A percentile compares a stretch with the other conserved stretches of the same genome.
Conservation (phyloP, 35 echinoderm and acorn worm species). For the Stichopus chloronotus region DNA sequence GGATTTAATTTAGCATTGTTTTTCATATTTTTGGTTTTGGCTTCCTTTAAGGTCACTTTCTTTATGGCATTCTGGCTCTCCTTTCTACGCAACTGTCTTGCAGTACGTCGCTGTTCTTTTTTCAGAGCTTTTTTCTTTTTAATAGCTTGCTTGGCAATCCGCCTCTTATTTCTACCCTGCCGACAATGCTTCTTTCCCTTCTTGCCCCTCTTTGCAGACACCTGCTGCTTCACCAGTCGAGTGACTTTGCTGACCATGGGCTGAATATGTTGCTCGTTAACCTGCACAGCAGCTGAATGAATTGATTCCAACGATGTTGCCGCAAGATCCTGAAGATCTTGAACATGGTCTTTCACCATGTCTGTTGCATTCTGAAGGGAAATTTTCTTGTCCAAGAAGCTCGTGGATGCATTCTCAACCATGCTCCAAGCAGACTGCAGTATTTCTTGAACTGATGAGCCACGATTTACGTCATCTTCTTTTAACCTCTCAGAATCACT, state of each 20-base stretch:
- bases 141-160: background rate
- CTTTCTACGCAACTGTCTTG: background rate
- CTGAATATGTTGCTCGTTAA: slow-evolving; percentile 18
- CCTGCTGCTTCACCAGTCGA: background rate
- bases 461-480: background rate
- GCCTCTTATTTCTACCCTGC: background rate
- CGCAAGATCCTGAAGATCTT: background rate
- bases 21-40: background rate
- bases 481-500: background rate
- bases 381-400: background rate
- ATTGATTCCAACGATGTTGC: background rate
- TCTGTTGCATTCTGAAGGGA: slow-evolving; percentile 35
- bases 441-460: background rate
- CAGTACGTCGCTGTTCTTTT: background rate
- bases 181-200: background rate
- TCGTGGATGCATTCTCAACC: slow-evolving; percentile 33
- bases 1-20: background rate
- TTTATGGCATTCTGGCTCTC: background rate
- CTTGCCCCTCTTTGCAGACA: background rate
- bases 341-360: slow-evolving; percentile 3
- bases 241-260: slow-evolving; percentile 35
- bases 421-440: slow-evolving; percentile 38
- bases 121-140: background rate
- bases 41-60: background rate
- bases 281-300: background rate